Conservation (phyloP, 2,797 vertebrate species). For the Petrocephalus schoutedeni region DNA sequence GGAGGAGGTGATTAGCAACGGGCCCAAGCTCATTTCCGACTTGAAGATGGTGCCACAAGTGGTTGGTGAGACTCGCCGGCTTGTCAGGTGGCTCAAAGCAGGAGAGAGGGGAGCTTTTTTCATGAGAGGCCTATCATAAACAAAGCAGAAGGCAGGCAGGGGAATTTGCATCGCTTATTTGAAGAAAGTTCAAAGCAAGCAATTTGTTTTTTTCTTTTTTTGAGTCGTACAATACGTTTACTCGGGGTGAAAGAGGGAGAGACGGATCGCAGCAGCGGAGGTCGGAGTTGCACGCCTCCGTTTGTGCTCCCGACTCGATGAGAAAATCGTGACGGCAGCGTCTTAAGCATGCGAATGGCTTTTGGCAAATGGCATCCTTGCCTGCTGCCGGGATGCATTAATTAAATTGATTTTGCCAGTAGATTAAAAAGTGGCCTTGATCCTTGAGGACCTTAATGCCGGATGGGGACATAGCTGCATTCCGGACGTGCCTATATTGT, state of each 20-base stretch:
- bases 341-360: not conserved
- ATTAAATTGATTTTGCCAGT: not conserved
- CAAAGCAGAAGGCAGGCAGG: not conserved
- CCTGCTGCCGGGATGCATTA: not conserved
- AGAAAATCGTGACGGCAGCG: not conserved
- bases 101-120: not conserved
- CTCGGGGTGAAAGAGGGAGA: not conserved
- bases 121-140: not conserved
- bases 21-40: not conserved
- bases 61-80: not conserved
- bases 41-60: not conserved
- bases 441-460: not conserved
- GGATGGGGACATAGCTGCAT: not conserved
- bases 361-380: not conserved
- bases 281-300: not conserved
- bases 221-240: not conserved
- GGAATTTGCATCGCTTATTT: not conserved
- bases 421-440: not conserved
- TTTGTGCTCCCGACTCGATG: no score
- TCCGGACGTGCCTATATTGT: no score
- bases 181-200: not conserved
- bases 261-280: not conserved
- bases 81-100: not conserved
- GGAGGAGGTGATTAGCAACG: not conserved
- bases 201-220: not conserved